Conservation (phyloP, 2,888 invertebrate species). For the Drosophila cognata region DNA sequence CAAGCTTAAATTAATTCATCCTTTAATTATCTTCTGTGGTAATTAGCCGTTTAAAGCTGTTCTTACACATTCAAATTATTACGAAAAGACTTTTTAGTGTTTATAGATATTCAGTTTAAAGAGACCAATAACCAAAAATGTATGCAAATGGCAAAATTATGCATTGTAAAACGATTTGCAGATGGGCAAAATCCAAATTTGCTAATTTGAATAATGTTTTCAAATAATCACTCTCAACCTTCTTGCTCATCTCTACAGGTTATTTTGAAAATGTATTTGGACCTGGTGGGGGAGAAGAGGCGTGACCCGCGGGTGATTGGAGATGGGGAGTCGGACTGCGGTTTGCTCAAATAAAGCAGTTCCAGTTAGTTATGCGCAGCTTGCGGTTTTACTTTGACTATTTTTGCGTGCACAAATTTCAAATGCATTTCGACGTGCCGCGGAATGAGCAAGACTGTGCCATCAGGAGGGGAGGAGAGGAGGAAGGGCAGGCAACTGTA, state of each 20-base stretch:
- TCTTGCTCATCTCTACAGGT: conserved; percentile 26
- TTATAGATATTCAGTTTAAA: background rate
- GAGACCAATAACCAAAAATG: background rate
- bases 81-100: background rate
- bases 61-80: background rate
- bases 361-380: conserved; percentile 79
- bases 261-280: conserved; percentile 28
- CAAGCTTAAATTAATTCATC: background rate
- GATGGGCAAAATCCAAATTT: background rate
- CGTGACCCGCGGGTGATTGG: background rate
- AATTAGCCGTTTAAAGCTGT: background rate
- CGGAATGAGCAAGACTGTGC: conserved; percentile 19
- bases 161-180: background rate
- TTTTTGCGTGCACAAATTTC: conserved; percentile 60
- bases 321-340: conserved; percentile 47
- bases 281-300: conserved; percentile 10
- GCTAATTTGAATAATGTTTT: background rate
- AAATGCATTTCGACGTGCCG: conserved; percentile 42
- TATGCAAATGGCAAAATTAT: background rate
- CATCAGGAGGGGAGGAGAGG: background rate
- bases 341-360: conserved; percentile 77
- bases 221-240: background rate
- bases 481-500: background rate
- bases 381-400: conserved; percentile 78
- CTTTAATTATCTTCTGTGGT: background rate